Evolutionary conservation across 1,140 invertebrate genomes (phyloP), one percentile per base, ranked within the genome.

Genomic region (Zaprionus nigranus): DNA sequence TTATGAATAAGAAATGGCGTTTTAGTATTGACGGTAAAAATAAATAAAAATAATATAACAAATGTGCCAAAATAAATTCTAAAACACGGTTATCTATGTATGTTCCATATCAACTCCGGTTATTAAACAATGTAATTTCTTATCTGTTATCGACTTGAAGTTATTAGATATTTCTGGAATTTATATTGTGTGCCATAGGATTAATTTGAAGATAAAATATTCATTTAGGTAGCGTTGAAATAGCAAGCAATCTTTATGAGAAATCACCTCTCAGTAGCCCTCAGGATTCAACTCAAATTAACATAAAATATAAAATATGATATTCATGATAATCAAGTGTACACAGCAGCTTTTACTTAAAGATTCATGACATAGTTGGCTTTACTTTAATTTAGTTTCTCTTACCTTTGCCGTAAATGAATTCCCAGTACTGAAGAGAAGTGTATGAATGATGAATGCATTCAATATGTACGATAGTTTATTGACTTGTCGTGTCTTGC

Each of bases 1-100:
- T 66, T 69, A 77, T 84, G 70, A 80, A 80, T 70, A 83, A 79
- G 68, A 66, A 63, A 70, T 66, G 22, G 17, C 24, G 34, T 53
- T 54, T 66, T 53, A 24, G 17, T 51, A 26, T 24, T 22, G 24
- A n/a, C n/a, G n/a, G n/a, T 53, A 3, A 17, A 26, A 43, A 64
- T 40, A 38, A 26, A 51, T 36, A 34, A 43, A 60, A 30, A n/a
- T 6, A 15, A 49, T 12, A 12, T 49, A n/a, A 15, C 0, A 2
- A 40, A n/a, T 20, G 30, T 15, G 46, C 2, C 54, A 20, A 13
- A 61, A 38, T 20, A 56, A 3, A 1, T 17, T 17, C 9, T 3
- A 46, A 46, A 17, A 9, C 4, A 51, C 30, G 30, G 9, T 12
- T 49, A 9, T 49, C 17, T 9, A 49, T 51, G 15, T 20, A 49